Conservation (phyloP, 64 coral and sea anemone species). For the Orbicella faveolata region DNA sequence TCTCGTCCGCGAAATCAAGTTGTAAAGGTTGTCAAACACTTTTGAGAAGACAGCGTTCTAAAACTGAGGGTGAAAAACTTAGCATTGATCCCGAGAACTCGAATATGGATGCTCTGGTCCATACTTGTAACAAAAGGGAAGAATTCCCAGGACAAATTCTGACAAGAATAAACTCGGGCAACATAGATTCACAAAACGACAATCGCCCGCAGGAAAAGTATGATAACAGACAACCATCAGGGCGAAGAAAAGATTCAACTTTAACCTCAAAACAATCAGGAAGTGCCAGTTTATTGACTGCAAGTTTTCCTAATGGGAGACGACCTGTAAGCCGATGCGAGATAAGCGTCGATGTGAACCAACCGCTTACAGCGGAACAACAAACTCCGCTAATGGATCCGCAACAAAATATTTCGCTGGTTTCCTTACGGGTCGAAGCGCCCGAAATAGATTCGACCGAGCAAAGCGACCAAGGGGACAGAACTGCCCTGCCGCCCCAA, state of each 20-base stretch:
- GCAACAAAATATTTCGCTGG: background rate
- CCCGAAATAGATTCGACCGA: conserved; percentile 13
- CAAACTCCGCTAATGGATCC: background rate
- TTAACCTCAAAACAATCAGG: background rate
- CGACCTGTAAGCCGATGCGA: conserved; percentile 85
- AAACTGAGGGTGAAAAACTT: conserved; percentile 16
- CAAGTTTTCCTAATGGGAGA: background rate
- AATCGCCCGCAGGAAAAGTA: background rate
- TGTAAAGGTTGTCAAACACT: conserved; percentile 7
- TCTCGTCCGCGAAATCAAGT: background rate
- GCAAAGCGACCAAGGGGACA: background rate
- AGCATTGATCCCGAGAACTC: background rate
- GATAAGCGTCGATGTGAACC: conserved; percentile 68
- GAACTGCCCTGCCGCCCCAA: background rate
- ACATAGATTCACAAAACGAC: background rate
- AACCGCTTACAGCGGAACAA: conserved; percentile 3
- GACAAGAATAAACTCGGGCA: background rate
- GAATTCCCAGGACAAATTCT: background rate
- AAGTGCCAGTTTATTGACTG: background rate
- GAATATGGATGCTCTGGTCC: background rate
- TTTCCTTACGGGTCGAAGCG: conserved; percentile 3
- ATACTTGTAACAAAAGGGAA: conserved; percentile 8
- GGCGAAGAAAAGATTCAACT: background rate
- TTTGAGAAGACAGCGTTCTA: background rate
- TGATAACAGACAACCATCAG: background rate